These are phyloP conservation scores for Semnornis frantzii DNA, from an alignment of 2,113 vertebrate species.

Conservation along the genomic window DNA sequence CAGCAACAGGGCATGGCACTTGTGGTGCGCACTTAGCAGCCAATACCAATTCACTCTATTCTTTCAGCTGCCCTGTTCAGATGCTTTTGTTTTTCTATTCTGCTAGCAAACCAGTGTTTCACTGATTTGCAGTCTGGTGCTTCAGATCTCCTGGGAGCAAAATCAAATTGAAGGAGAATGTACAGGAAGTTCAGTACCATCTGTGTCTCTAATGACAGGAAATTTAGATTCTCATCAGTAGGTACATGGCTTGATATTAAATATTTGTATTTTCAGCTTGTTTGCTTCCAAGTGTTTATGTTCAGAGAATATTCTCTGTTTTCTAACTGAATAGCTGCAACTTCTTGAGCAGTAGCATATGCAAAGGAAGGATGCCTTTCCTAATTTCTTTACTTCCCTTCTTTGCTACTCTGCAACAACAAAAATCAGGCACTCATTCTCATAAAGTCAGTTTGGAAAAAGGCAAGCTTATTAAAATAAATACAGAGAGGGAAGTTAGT, in stretches of 20 bases:
- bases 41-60: background rate
- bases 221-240: background rate
- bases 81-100: background rate
- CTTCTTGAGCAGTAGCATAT: background rate
- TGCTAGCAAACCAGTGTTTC: background rate
- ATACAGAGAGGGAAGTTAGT: background rate
- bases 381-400: background rate
- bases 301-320: background rate
- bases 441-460: background rate
- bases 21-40: background rate
- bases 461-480: slow-evolving; percentile 2
- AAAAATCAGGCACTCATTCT: background rate
- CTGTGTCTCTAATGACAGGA: background rate
- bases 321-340: background rate
- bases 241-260: background rate
- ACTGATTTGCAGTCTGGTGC: background rate
- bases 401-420: background rate
- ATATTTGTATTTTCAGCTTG: background rate
- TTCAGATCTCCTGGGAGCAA: background rate
- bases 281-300: background rate
- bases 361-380: background rate
- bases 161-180: background rate
- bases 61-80: background rate
- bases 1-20: background rate
- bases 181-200: background rate